Evolutionary conservation across 2,888 invertebrate genomes (phyloP).

Genomic region (Melanostoma mellinum): DNA sequence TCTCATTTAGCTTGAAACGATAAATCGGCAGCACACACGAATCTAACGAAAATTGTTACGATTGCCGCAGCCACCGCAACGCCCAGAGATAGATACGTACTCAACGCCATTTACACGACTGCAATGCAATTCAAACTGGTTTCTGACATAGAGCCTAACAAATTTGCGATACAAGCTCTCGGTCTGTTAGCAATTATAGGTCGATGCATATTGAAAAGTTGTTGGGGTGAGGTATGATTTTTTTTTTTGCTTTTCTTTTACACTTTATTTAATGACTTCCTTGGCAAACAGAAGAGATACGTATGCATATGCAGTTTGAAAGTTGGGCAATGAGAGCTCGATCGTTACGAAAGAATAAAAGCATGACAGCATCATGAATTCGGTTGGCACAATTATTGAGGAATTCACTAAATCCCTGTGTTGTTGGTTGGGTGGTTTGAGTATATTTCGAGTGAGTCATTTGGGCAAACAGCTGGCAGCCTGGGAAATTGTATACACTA

Average conservation of each 20-base stretch:
- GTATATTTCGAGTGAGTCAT: slow-evolving; percentile 36
- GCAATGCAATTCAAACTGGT: slow-evolving; percentile 52
- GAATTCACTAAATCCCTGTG: slow-evolving; percentile 36
- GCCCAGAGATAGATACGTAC: slow-evolving; percentile 6
- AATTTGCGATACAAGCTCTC: slow-evolving; percentile 34
- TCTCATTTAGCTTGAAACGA: slow-evolving; percentile 37
- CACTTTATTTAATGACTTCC: slow-evolving; percentile 40
- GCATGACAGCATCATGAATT: slow-evolving; percentile 32
- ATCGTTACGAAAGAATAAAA: slow-evolving; percentile 43
- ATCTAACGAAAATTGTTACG: slow-evolving; percentile 47
- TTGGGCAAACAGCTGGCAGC: slow-evolving; percentile 34
- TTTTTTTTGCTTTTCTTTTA: slow-evolving; percentile 1
- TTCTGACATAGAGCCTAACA: slow-evolving; percentile 52
- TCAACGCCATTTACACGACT: slow-evolving; percentile 23
- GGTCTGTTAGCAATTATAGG: slow-evolving; percentile 57
- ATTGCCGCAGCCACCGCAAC: slow-evolving; percentile 14
- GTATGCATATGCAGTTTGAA: not conserved
- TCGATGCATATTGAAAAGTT: slow-evolving; percentile 65
- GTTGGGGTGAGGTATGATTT: slow-evolving; percentile 18
- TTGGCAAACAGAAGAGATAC: slow-evolving; percentile 23
- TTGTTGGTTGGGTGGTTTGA: slow-evolving; percentile 28
- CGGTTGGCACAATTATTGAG: slow-evolving; percentile 28
- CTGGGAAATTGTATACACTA: slow-evolving; percentile 27
- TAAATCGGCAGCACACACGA: slow-evolving; percentile 48
- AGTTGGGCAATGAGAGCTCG: slow-evolving; percentile 22